A percentile compares a stretch with the other conserved stretches of the same genome.
phyloP scores from a whole-genome alignment of 2,888 invertebrate species.

The Phrixothrix hirtus region DNA sequence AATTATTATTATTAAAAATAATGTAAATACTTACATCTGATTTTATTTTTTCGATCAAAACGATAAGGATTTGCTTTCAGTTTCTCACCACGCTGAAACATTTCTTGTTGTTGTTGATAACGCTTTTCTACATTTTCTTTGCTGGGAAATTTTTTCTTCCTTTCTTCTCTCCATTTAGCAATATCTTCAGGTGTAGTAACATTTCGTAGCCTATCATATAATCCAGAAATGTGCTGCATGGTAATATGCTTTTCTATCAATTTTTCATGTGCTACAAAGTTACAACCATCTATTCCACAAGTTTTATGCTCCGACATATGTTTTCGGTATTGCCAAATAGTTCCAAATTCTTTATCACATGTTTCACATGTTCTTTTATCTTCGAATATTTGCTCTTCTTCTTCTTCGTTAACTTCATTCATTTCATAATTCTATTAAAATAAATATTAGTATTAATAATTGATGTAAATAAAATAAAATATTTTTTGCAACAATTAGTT shows the following conservation, averaged over 20 bases:
- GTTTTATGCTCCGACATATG: slow-evolving; percentile 77
- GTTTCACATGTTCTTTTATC: slow-evolving; percentile 66
- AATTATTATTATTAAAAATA: neutral
- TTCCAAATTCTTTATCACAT: slow-evolving; percentile 78
- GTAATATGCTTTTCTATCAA: slow-evolving; percentile 79
- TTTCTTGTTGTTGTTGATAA: slow-evolving; percentile 67
- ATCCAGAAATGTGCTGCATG: slow-evolving; percentile 82
- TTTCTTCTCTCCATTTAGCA: slow-evolving; percentile 79
- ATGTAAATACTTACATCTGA: slow-evolving; percentile 46
- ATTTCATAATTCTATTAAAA: neutral
- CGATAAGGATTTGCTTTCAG: slow-evolving; percentile 58
- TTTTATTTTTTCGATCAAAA: slow-evolving; percentile 55
- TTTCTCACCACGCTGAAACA: slow-evolving; percentile 74
- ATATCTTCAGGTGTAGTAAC: slow-evolving; percentile 80
- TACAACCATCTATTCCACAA: slow-evolving; percentile 82
- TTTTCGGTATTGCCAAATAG: slow-evolving; percentile 61
- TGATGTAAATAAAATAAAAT: too few species aligned
- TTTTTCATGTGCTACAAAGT: slow-evolving; percentile 76
- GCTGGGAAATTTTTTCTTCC: slow-evolving; percentile 65
- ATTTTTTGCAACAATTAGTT: too few species aligned
- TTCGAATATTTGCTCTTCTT: slow-evolving; percentile 8
- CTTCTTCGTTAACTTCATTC: slow-evolving; percentile 14
- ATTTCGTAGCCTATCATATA: slow-evolving; percentile 77
- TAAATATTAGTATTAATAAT: neutral
- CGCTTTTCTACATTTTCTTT: slow-evolving; percentile 65